A percentile compares a stretch with the other conserved stretches of the same genome.
These are phyloP conservation scores for Holothuria glaberrima DNA, from an alignment of 35 echinoderm and acorn worm species.

Conservation along the genomic window DNA sequence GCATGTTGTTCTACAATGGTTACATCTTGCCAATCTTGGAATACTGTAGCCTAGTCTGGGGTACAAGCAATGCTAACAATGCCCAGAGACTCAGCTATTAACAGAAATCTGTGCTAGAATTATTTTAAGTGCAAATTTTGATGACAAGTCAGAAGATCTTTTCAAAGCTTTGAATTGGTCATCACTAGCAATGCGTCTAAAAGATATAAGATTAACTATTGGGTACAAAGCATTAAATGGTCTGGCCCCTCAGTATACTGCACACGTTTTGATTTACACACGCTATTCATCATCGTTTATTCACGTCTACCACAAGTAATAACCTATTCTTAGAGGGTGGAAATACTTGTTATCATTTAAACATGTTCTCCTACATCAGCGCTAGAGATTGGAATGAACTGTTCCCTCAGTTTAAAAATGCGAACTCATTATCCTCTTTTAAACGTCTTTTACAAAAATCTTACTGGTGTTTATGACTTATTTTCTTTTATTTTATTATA, in stretches of 20 bases:
- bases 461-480: too few relatives aligned
- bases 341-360: slow-evolving; percentile 4
- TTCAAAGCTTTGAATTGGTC: neutral
- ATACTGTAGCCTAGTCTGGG: neutral
- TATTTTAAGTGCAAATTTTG: neutral
- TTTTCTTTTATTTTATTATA: neutral
- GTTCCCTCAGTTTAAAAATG: too few relatives aligned
- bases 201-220: neutral
- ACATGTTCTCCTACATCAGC: neutral
- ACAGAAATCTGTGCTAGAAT: neutral
- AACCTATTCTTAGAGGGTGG: neutral
- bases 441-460: too few relatives aligned
- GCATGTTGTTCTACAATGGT: slow-evolving; percentile 15
- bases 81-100: neutral
- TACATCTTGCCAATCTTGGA: slow-evolving; percentile 11
- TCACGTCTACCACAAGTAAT: slow-evolving; percentile 7
- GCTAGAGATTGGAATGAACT: neutral
- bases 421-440: too few relatives aligned
- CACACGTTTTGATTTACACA: neutral
- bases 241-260: neutral
- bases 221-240: slow-evolving; percentile 4
- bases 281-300: neutral
- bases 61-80: neutral
- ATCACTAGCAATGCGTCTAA: neutral
- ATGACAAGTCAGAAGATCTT: neutral